Evolutionary conservation across 2,113 vertebrate species (phyloP).

Genomic region (Psephotus haematonotus): DNA sequence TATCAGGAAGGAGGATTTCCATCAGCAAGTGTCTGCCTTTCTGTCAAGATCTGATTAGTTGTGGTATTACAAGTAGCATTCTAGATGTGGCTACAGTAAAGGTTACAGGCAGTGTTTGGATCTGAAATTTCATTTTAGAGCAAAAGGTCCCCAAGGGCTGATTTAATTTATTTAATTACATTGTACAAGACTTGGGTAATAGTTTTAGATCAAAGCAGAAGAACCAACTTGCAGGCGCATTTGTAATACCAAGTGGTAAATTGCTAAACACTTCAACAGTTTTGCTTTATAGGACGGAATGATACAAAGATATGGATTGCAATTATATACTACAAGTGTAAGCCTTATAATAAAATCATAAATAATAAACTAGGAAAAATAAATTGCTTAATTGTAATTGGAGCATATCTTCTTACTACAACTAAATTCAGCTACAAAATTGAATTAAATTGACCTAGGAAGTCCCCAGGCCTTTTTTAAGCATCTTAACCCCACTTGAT

Average conservation of each 20-base stretch:
- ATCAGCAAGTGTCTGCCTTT: constrained; percentile 61
- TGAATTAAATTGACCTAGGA: not conserved
- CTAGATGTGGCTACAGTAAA: constrained; percentile 71
- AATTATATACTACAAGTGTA: constrained; percentile 26
- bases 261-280: constrained; percentile 62
- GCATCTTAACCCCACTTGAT: not conserved
- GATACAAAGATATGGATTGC: constrained; percentile 28
- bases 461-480: not conserved
- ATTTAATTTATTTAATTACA: constrained; percentile 82
- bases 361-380: constrained; percentile 32
- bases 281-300: constrained; percentile 43
- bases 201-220: constrained; percentile 76
- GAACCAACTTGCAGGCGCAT: constrained; percentile 72
- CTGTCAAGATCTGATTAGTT: constrained; percentile 73
- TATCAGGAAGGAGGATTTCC: not conserved
- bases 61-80: constrained; percentile 68
- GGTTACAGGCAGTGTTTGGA: constrained; percentile 68
- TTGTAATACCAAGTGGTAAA: constrained; percentile 70
- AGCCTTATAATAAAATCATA: constrained; percentile 47
- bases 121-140: constrained; percentile 77
- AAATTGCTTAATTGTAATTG: constrained; percentile 33
- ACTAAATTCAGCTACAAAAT: not conserved
- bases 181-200: constrained; percentile 70
- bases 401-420: not conserved
- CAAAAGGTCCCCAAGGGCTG: constrained; percentile 73